These are phyloP conservation scores for Hydractinia symbiolongicarpus DNA, from an alignment of 30 jellyfish, hydroid and myxozoan species.

Conservation along the genomic window DNA sequence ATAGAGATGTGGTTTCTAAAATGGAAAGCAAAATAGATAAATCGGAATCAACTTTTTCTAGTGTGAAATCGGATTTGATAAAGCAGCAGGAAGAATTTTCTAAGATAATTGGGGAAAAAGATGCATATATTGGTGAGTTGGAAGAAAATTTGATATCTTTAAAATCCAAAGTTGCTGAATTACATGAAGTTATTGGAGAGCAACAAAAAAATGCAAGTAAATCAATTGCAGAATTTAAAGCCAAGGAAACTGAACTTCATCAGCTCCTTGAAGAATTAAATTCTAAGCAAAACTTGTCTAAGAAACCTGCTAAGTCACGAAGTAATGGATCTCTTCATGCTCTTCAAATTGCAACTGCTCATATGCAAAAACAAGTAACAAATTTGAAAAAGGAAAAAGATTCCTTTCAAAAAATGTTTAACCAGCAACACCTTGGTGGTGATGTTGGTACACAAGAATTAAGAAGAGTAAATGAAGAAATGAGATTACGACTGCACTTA, in stretches of 20 bases:
- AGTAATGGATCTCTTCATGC: conserved; percentile 70
- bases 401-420: conserved; percentile 12
- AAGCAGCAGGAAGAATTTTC: background rate
- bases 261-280: background rate
- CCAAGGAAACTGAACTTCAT: background rate
- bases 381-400: conserved; percentile 50
- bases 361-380: conserved; percentile 53
- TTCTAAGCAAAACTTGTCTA: background rate
- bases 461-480: conserved; percentile 41
- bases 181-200: background rate
- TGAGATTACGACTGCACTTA: conserved; percentile 54
- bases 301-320: background rate
- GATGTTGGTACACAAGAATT: conserved; percentile 8
- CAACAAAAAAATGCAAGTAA: background rate
- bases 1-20: background rate
- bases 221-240: background rate
- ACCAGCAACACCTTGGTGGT: background rate
- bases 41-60: background rate
- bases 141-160: background rate
- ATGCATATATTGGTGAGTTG: background rate
- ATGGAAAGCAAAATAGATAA: background rate
- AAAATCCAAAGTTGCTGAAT: background rate
- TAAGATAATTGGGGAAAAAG: background rate
- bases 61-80: background rate
- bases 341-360: conserved; percentile 56